These are phyloP conservation scores for Erinaceus europaeus DNA, from an alignment of 2,113 vertebrate genomes.

Conservation along the genomic window DNA sequence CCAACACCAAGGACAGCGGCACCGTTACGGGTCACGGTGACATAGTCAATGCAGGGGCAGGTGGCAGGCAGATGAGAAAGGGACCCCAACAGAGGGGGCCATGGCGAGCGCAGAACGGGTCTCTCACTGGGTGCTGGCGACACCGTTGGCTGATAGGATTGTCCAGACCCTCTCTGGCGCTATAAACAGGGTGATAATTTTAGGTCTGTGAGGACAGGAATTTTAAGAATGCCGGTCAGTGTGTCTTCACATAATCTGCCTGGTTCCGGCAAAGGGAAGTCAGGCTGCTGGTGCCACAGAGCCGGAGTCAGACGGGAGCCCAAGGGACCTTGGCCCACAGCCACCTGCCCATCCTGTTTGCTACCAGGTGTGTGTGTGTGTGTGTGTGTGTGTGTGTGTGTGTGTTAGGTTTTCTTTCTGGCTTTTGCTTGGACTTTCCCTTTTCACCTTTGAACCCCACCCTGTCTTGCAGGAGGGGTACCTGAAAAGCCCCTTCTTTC, in stretches of 20 bases:
- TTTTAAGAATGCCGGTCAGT: not conserved
- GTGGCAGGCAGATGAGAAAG: not conserved
- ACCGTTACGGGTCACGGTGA: not conserved
- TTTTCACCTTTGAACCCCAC: not conserved
- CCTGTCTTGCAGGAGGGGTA: not conserved
- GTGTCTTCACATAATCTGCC: not conserved
- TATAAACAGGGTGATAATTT: not conserved
- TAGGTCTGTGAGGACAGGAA: not conserved
- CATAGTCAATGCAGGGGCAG: not conserved
- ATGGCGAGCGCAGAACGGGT: no score
- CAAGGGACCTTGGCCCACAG: not conserved
- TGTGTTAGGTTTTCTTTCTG: not conserved
- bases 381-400: no score
- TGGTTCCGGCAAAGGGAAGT: not conserved
- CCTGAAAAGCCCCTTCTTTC: not conserved
- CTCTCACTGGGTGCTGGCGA: no score
- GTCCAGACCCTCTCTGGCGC: no score
- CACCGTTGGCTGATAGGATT: no score
- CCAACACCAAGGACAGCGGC: not conserved
- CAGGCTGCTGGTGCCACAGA: not conserved
- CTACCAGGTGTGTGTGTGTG: not conserved
- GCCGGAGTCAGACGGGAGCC: not conserved
- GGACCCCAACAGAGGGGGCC: no score
- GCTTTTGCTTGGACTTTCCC: not conserved
- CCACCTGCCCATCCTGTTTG: conserved; percentile 41